Base-by-base conservation (phyloP, 2,113 vertebrate species). In the Triplophysa rosa region DNA sequence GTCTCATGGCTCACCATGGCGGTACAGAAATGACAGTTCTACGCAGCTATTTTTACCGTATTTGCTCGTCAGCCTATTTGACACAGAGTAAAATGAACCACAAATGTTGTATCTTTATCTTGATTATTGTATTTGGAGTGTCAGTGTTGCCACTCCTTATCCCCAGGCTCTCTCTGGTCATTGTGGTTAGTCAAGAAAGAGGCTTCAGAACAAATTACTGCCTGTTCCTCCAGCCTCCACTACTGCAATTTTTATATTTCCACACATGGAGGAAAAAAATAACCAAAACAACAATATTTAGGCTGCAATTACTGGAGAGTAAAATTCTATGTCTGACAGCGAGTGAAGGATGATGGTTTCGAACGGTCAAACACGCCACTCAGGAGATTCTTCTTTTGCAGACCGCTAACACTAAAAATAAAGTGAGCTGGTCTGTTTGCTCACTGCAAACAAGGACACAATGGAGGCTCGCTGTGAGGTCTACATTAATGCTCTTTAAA, bases 81-180 rank as follows among this genome's bases (percentile, higher is more conserved):
- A 65, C 40, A 47, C 10, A 16, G 45, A 29, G 69, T 64, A 69
- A 54, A 83, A 74, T 54, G 56, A 79, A 65, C 59, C 47, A 67
- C n/a, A 49, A 47, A 40, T 11, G 66, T 68, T 67, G 19, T 76
- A 76, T 79, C 70, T 84, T 63, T 84, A 67, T 29, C 45, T 74
- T 76, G 83, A 79, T 84, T 79, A 77, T 82, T 84, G 65, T 84
- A 84, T 82, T 82, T 84, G 76, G 80, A 84, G 59, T 79, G 70
- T 71, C 52, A 23, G 72, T 49, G 23, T 54, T 58, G 67, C 79
- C 75, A 75, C 61, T 71, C 59, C 79, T 64, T 42, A 9, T 58
- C 78, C 82, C 77, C 67, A 62, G 52, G 75, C 72, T 70, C 70
- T 62, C 64, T 68, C 49, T 79, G 79, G 76, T 80, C 68, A 61